Evolutionary conservation across 2,888 invertebrate genomes (phyloP), one percentile per base, ranked within the genome.

Genomic region (Agrochola macilenta): DNA sequence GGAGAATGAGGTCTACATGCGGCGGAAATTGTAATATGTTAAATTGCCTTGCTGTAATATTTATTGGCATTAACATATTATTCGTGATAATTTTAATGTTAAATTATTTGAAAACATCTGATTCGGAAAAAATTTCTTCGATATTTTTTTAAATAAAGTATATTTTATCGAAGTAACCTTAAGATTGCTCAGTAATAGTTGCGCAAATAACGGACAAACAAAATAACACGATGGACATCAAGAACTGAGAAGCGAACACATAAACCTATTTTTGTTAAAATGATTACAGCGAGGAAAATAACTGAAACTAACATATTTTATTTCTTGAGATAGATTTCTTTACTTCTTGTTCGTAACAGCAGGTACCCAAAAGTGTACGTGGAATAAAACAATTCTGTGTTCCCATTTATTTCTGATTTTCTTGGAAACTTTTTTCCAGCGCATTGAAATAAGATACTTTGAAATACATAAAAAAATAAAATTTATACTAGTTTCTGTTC

Each of bases 61-160:
- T 89, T 83, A 88, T 85, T 75, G 69, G 30, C 43, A 82, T 86
- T 89, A 89, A 89, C 77, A 79, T 80, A 85, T 87, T 89, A 82
- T 71, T 46, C 68, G 43, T 57, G 26, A 60, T 71, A 39, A 43
- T 69, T 73, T 81, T 73, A 68, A 52, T 79, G 80, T 65, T 54
- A 74, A 71, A 66, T 76, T 17, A 78, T 84, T 79, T 49, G 17
- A 54, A 2, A 52, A 46, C 5, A 58, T 35, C 23, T 57, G 14
- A 20, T 46, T 20, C 20, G 12, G 3, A n/a, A 57, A 23, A 57
- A 12, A 57, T n/a, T 57, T 12, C 0, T 57, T 57, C 23, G 12
- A 12, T 20, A 12, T 23, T 20, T 23, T 52, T 52, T 52, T 52
- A 11, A 12, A 8, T 8, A 65, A 60, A 58, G 26, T 14, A 14